Base-by-base conservation (phyloP, 2,888 invertebrate species). In the Drosophila planitibia region DNA sequence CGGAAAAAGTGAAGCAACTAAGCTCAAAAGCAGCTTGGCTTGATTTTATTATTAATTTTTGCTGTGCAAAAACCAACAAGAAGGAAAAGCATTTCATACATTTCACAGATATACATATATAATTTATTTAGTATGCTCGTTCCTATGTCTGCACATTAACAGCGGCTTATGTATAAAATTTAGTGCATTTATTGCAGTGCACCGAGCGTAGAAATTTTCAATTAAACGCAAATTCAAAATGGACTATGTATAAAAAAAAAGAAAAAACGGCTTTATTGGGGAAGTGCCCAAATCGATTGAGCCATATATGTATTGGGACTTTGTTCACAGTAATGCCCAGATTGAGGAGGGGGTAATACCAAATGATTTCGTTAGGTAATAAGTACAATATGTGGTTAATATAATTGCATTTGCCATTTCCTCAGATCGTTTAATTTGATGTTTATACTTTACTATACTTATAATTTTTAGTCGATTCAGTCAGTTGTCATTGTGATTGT, bases 1-100 rank as follows among this genome's bases (percentile, higher is more conserved):
- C 81, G 83, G 81, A 81, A 83, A 83, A 83, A 83, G 70, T 69
- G 74, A 85, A 75, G 68, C 64, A 64, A 57, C n/a, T 28, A 30
- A 85, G 65, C 71, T 62, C 70, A 70, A 76, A 73, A 61, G 35
- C 55, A 58, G 65, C 69, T 76, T 81, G 59, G 62, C 69, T 76
- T 81, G 59, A 68, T 67, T 79, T 78, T 67, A 35, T 72, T 70
- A 83, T 35, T 57, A 12, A n/a, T 49, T 59, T n/a, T 52, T 32
- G 32, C 14, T 25, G 47, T 54, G 62, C 62, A 63, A 55, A 54
- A 55, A 54, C 35, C 16, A 51, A 52, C 41, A 19, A 53, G 25
- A 33, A 39, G 37, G 19, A 44, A 53, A 52, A 61, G n/a, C 57
- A 52, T 47, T 70, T 61, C 52, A 80, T 33, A 12, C 12, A 35